These are phyloP conservation scores for Mylabris phalerata DNA, from an alignment of 1,140 invertebrate species.

Conservation along the genomic window DNA sequence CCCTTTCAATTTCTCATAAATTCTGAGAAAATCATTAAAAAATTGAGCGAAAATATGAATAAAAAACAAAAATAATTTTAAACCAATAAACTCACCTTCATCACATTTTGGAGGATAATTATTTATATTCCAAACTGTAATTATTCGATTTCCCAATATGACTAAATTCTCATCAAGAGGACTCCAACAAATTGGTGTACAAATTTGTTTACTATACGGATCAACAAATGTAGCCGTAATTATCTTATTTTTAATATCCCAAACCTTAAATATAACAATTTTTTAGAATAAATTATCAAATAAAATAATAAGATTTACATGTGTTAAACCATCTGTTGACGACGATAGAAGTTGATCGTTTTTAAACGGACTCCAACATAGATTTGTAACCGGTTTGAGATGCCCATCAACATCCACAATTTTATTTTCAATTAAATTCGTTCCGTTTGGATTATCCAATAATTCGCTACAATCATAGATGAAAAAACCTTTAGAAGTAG, in stretches of 20 bases:
- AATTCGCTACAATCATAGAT: slow-evolving; percentile 47
- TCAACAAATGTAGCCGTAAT: slow-evolving; percentile 50
- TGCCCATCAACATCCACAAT: slow-evolving; percentile 53
- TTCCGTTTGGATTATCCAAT: slow-evolving; percentile 2
- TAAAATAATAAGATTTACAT: slow-evolving; percentile 46
- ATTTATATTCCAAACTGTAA: slow-evolving; percentile 54
- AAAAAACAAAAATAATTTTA: neutral
- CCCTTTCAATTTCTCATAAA: neutral
- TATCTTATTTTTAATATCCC: slow-evolving; percentile 55
- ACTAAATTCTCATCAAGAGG: slow-evolving; percentile 54
- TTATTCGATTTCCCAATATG: slow-evolving; percentile 54
- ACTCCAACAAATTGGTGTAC: slow-evolving; percentile 57
- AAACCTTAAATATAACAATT: slow-evolving; percentile 50
- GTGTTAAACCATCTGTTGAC: slow-evolving; percentile 59
- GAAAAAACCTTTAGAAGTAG: slow-evolving; percentile 49
- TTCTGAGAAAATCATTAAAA: too few species aligned
- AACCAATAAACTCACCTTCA: slow-evolving; percentile 10
- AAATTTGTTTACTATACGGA: slow-evolving; percentile 44
- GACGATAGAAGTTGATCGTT: slow-evolving; percentile 59
- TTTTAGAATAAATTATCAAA: slow-evolving; percentile 8
- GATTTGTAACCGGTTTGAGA: slow-evolving; percentile 48
- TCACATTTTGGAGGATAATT: slow-evolving; percentile 30
- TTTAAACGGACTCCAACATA: slow-evolving; percentile 68
- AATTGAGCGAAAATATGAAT: neutral
- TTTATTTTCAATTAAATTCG: slow-evolving; percentile 33